phyloP scores from a whole-genome alignment of 2,888 invertebrate genomes.

The Drosophila kanekoi region DNA sequence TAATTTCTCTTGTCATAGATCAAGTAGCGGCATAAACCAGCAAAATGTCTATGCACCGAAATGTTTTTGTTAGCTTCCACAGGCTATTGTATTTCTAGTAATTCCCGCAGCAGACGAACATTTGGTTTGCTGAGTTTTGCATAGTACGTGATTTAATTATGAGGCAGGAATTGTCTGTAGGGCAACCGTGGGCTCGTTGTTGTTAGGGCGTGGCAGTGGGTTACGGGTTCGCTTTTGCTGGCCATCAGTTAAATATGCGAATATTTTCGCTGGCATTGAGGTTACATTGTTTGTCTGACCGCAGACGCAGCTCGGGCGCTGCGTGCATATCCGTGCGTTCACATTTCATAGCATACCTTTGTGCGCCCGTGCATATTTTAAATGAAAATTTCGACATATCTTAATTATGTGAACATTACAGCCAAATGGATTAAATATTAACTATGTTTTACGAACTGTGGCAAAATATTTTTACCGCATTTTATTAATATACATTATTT shows the following conservation, averaged over 20 bases:
- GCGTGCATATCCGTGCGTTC: slow-evolving; percentile 5
- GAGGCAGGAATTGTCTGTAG: slow-evolving; percentile 13
- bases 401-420: slow-evolving; percentile 73
- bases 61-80: not conserved
- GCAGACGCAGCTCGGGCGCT: slow-evolving; percentile 11
- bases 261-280: slow-evolving; percentile 24
- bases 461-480: slow-evolving; percentile 23
- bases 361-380: slow-evolving; percentile 40
- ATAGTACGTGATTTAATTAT: slow-evolving; percentile 54
- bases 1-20: slow-evolving; percentile 4
- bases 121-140: slow-evolving; percentile 8
- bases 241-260: slow-evolving; percentile 35
- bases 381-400: slow-evolving; percentile 43
- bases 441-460: slow-evolving; percentile 33
- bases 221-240: slow-evolving; percentile 13
- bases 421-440: slow-evolving; percentile 68
- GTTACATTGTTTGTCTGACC: slow-evolving; percentile 10
- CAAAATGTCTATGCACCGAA: not conserved
- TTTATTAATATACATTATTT: slow-evolving; percentile 39
- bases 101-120: slow-evolving; percentile 1
- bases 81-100: slow-evolving; percentile 2
- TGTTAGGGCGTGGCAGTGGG: not conserved
- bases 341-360: slow-evolving; percentile 42
- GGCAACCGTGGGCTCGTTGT: not conserved
- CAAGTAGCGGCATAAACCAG: not conserved